These are phyloP conservation scores for Tiliqua scincoides DNA, from an alignment of 2,113 vertebrate genomes.

Conservation along the genomic window DNA sequence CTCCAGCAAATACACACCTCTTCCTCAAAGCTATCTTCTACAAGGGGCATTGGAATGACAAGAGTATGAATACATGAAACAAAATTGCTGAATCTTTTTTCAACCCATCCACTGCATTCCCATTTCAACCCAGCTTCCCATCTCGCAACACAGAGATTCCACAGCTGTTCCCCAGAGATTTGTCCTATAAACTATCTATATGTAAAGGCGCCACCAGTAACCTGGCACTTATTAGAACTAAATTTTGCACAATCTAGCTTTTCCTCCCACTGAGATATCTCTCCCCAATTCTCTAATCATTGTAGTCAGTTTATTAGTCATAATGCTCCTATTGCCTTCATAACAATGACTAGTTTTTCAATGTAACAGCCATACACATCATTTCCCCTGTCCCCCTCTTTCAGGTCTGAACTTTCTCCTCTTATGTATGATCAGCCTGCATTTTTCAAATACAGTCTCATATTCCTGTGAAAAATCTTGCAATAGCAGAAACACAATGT, in stretches of 20 bases:
- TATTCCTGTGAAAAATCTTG: no score
- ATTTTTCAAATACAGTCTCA: no score
- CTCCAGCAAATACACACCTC: neutral
- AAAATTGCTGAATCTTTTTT: neutral
- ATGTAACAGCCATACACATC: no score
- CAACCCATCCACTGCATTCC: neutral
- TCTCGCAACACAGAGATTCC: no score
- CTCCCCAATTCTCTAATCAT: neutral
- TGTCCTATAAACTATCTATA: neutral
- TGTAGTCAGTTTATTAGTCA: no score
- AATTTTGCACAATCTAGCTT: neutral
- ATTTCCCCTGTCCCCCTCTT: no score
- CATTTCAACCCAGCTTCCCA: neutral
- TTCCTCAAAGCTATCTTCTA: neutral
- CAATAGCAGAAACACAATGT: no score
- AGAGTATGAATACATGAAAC: neutral
- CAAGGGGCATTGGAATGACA: neutral
- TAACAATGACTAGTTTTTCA: no score
- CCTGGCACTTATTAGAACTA: neutral
- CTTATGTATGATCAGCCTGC: no score
- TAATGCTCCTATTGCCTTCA: no score
- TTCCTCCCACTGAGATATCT: neutral
- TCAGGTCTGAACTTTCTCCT: no score
- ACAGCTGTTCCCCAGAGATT: neutral
- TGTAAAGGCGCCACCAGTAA: neutral